Percentiles rank a stretch among this genome's conserved stretches.
phyloP scores from a whole-genome alignment of 2,113 vertebrate genomes.

The Peromyscus californicus region DNA sequence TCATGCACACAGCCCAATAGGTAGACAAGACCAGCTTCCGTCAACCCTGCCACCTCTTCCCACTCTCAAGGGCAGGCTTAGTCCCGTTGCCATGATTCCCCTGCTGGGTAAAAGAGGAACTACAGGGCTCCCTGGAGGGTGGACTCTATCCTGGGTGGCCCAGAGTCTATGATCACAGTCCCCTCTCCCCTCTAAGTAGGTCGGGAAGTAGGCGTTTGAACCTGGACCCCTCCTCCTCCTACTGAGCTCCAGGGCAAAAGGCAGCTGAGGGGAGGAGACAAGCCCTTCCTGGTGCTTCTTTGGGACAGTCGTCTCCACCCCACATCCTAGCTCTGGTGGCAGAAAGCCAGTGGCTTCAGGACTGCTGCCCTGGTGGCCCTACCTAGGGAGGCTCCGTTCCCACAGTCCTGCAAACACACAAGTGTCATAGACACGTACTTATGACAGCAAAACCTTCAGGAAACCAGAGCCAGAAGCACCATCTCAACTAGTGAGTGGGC shows the following conservation, averaged over 20 bases:
- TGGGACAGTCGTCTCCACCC: neutral
- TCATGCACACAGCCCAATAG: neutral
- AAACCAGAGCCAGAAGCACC: slow-evolving; percentile 57
- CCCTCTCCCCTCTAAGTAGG: neutral
- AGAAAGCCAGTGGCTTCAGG: slow-evolving; percentile 4
- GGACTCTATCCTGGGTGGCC: neutral
- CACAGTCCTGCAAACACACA: neutral
- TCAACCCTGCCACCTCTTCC: neutral
- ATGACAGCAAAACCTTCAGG: slow-evolving; percentile 54
- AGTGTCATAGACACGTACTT: neutral
- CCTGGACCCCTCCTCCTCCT: neutral
- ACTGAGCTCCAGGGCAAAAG: neutral
- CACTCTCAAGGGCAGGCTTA: neutral
- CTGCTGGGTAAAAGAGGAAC: neutral
- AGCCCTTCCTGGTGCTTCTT: neutral
- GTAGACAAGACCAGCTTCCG: neutral
- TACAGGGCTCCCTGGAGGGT: neutral
- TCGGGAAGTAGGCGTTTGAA: slow-evolving; percentile 2
- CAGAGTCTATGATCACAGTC: neutral
- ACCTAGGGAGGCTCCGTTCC: slow-evolving; percentile 65
- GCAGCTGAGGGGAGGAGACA: neutral
- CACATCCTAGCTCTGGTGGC: neutral
- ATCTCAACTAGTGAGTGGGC: slow-evolving; percentile 61
- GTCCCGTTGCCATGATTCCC: neutral
- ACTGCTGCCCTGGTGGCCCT: slow-evolving; percentile 54